Evolutionary conservation across 2,888 invertebrate genomes (phyloP).

Genomic region (Anticlea derivata): DNA sequence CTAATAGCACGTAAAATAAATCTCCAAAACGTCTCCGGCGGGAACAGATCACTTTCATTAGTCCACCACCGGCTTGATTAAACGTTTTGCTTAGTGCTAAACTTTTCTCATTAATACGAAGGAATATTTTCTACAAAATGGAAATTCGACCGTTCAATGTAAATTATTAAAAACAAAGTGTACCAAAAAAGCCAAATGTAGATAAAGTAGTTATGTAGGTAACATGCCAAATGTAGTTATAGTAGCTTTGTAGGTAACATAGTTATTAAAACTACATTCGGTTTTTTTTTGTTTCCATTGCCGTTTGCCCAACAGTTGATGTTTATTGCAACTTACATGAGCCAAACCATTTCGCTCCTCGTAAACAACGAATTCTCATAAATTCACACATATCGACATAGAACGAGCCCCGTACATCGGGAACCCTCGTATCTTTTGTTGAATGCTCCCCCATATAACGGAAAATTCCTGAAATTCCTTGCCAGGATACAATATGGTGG

Average conservation of each 20-base stretch:
- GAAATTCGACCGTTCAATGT: not conserved
- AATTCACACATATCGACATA: constrained; percentile 65
- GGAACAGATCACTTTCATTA: constrained; percentile 45
- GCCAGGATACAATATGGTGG: constrained; percentile 10
- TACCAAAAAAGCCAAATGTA: no score
- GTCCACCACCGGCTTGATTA: constrained; percentile 43
- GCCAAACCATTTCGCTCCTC: constrained; percentile 23
- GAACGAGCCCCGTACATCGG: constrained; percentile 51
- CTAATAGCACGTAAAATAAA: constrained; percentile 34
- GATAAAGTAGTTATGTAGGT: no score
- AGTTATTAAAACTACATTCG: not conserved
- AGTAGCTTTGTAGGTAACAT: no score
- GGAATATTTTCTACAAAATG: constrained; percentile 20
- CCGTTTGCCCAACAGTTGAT: constrained; percentile 10
- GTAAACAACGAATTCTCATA: constrained; percentile 55
- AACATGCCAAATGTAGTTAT: no score
- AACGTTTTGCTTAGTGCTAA: constrained; percentile 35
- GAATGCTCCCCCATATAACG: constrained; percentile 59
- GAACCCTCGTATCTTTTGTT: constrained; percentile 65
- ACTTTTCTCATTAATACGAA: constrained; percentile 45
- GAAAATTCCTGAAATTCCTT: constrained; percentile 57
- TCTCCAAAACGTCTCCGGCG: constrained; percentile 30
- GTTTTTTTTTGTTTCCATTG: not conserved
- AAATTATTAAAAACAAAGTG: no score
- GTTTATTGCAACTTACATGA: constrained; percentile 12